A percentile compares a stretch with the other conserved stretches of the same genome.
Conservation (phyloP, 2,113 vertebrate species). For the Psammodynastes pulverulentus region DNA sequence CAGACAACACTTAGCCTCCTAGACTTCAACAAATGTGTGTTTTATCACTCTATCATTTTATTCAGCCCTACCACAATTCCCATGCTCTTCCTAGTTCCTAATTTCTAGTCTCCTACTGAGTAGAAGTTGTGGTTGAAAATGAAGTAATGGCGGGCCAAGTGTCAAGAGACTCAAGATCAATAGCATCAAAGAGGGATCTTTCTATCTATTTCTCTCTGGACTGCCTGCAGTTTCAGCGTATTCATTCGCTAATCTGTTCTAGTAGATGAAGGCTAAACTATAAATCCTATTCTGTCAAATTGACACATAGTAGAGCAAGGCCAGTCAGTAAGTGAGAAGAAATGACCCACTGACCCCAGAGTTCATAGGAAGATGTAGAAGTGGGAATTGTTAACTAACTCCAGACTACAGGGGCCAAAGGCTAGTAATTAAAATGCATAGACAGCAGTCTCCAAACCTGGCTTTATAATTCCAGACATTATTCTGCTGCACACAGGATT, state of each 20-base stretch:
- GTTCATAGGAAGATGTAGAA: neutral
- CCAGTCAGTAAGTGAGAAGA: neutral
- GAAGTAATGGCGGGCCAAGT: neutral
- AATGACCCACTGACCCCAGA: neutral
- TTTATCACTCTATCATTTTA: neutral
- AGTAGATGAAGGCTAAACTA: conserved; percentile 59
- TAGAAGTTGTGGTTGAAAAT: neutral
- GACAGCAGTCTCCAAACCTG: neutral
- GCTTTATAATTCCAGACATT: neutral
- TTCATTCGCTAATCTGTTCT: conserved; percentile 33
- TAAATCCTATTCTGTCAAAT: conserved; percentile 55
- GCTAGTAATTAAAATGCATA: neutral
- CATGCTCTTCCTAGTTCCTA: neutral
- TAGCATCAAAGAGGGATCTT: neutral
- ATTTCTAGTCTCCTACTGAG: neutral
- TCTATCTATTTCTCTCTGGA: neutral
- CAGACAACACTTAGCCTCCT: neutral
- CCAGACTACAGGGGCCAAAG: neutral
- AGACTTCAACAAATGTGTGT: neutral
- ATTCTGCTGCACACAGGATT: neutral
- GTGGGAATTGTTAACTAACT: conserved; percentile 1
- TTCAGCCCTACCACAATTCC: neutral
- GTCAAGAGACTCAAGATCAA: conserved; percentile 1
- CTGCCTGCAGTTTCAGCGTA: neutral
- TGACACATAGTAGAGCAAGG: rapidly evolving